Conservation (phyloP, 1,140 invertebrate species). For the Rhyzopertha dominica region DNA sequence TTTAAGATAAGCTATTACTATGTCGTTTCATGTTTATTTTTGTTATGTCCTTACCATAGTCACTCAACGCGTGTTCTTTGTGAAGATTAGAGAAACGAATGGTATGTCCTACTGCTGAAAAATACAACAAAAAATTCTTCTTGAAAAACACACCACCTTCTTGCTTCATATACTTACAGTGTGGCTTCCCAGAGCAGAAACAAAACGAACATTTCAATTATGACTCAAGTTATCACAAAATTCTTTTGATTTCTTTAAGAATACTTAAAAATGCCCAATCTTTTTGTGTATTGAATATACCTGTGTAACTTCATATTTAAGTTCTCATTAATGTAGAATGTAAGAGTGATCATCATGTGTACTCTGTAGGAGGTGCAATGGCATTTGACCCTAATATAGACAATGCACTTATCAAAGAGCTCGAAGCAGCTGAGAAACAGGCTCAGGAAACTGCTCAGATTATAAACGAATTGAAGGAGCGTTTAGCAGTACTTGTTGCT, state of each 20-base stretch:
- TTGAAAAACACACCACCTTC: no score
- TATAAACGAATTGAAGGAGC: constrained; percentile 35
- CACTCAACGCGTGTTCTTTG: no score
- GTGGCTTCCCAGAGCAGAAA: no score
- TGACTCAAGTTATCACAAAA: no score
- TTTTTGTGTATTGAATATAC: neutral
- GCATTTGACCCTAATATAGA: constrained; percentile 28
- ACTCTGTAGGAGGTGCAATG: constrained; percentile 15
- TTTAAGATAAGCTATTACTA: no score
- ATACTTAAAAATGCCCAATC: neutral
- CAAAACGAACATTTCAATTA: no score
- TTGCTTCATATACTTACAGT: no score
- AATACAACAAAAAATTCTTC: no score
- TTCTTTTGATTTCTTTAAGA: constrained; percentile 17
- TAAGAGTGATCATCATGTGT: constrained; percentile 1
- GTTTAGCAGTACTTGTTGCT: constrained; percentile 30
- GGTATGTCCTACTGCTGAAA: no score
- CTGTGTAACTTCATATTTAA: neutral
- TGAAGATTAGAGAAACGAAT: no score
- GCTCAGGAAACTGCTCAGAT: constrained; percentile 38
- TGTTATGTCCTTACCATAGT: no score
- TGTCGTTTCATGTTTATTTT: no score
- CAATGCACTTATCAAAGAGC: constrained; percentile 32
- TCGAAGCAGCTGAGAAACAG: constrained; percentile 40
- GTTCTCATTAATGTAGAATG: neutral